A percentile compares a stretch with the other conserved stretches of the same genome.
Conservation (phyloP, 2,797 vertebrate genomes). For the Sylvia borin region DNA sequence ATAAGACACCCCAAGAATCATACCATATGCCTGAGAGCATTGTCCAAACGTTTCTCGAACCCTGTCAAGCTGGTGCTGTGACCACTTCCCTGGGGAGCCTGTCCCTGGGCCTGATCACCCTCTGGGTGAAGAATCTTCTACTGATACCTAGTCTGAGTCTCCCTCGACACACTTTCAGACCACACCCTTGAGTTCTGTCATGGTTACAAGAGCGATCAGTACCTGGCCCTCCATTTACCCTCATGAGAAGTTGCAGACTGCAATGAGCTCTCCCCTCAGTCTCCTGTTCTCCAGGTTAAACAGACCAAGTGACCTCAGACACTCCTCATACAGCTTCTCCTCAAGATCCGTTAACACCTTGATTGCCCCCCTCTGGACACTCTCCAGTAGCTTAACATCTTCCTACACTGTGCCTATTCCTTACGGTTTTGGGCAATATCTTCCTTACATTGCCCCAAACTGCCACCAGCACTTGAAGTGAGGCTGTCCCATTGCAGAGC, state of each 20-base stretch:
- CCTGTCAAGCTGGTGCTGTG: not conserved
- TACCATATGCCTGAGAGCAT: not conserved
- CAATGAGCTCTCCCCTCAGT: not conserved
- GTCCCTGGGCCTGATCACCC: not conserved
- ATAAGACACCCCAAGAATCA: not conserved
- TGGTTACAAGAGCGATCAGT: not conserved
- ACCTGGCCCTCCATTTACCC: no score
- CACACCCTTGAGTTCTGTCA: not conserved
- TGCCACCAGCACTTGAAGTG: not conserved
- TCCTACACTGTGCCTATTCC: not conserved
- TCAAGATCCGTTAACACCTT: not conserved
- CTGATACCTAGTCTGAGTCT: not conserved
- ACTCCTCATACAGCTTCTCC: not conserved
- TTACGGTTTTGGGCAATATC: not conserved
- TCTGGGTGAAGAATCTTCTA: not conserved
- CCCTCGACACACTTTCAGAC: not conserved
- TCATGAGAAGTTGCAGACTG: rapidly evolving
- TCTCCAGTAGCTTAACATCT: not conserved
- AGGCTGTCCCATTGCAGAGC: not conserved
- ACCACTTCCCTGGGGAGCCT: not conserved
- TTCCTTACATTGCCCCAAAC: not conserved
- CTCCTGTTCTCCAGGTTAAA: not conserved
- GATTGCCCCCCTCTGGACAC: rapidly evolving
- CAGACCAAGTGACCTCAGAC: not conserved
- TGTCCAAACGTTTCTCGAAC: not conserved